These are phyloP conservation scores for Odontothrips loti DNA, from an alignment of 2,888 invertebrate species.

Conservation along the genomic window DNA sequence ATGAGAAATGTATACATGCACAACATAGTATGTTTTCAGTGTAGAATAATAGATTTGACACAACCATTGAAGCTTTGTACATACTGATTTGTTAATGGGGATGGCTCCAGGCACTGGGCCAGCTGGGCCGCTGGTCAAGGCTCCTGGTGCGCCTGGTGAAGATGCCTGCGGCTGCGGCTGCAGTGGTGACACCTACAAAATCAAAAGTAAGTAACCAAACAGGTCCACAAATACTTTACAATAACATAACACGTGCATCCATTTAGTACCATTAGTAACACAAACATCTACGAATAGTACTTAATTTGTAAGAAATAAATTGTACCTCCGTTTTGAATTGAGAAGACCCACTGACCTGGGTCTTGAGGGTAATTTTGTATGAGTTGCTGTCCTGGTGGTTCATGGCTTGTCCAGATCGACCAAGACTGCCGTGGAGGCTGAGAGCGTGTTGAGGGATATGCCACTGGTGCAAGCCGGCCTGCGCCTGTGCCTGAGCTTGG, in stretches of 20 bases:
- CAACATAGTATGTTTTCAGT: too few relatives aligned
- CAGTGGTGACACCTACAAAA: slow-evolving; percentile 6
- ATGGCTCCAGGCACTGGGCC: slow-evolving; percentile 23
- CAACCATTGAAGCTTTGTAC: neutral
- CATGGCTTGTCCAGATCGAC: slow-evolving; percentile 41
- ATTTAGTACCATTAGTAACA: too few relatives aligned
- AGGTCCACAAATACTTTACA: neutral
- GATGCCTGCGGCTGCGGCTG: slow-evolving; percentile 23
- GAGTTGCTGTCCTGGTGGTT: slow-evolving; percentile 50
- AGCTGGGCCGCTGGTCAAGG: neutral
- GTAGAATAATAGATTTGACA: neutral
- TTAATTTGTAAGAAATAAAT: too few relatives aligned
- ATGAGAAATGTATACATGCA: too few relatives aligned
- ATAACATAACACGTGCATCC: too few relatives aligned
- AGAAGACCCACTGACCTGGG: neutral
- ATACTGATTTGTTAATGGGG: neutral
- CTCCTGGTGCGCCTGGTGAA: slow-evolving; percentile 18
- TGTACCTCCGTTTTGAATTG: too few relatives aligned
- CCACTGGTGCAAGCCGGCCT: slow-evolving; percentile 41
- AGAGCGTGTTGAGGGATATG: slow-evolving; percentile 42
- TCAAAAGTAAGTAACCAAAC: neutral
- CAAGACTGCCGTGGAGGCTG: slow-evolving; percentile 41
- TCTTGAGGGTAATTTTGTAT: slow-evolving; percentile 65
- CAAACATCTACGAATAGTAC: too few relatives aligned
- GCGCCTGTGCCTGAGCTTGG: slow-evolving; percentile 43